Conservation (phyloP, 2,888 invertebrate species). For the Drosophila incognita region DNA sequence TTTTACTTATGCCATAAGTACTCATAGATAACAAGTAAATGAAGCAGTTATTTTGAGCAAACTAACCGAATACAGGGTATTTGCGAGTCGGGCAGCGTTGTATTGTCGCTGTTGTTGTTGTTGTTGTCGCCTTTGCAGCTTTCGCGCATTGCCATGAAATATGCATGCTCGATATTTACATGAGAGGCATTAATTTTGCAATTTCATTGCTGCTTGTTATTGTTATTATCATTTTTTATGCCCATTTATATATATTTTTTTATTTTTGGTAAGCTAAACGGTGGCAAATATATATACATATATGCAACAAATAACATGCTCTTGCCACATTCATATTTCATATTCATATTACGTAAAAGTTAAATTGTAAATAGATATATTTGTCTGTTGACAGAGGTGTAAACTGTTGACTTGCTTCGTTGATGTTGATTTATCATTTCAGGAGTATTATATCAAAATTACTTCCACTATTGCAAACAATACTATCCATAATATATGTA, state of each 20-base stretch:
- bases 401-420: not conserved
- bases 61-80: conserved; percentile 6
- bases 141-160: conserved; percentile 66
- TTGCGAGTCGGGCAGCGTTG: not conserved
- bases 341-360: conserved; percentile 2
- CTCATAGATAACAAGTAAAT: not conserved
- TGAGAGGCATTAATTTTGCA: conserved; percentile 68
- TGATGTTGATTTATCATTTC: conserved; percentile 5
- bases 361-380: not conserved
- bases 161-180: conserved; percentile 67
- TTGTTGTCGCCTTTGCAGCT: conserved; percentile 46
- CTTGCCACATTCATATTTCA: conserved; percentile 9
- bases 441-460: not conserved
- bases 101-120: not conserved
- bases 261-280: conserved; percentile 38
- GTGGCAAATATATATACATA: conserved; percentile 24
- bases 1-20: not conserved
- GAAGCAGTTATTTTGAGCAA: not conserved
- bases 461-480: not conserved
- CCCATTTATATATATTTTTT: not conserved
- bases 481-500: not conserved
- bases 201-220: conserved; percentile 59
- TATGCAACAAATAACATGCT: conserved; percentile 32
- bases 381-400: not conserved
- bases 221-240: conserved; percentile 45